Conservation (phyloP, 23 tunicate genomes). For the Pegea sp. region DNA sequence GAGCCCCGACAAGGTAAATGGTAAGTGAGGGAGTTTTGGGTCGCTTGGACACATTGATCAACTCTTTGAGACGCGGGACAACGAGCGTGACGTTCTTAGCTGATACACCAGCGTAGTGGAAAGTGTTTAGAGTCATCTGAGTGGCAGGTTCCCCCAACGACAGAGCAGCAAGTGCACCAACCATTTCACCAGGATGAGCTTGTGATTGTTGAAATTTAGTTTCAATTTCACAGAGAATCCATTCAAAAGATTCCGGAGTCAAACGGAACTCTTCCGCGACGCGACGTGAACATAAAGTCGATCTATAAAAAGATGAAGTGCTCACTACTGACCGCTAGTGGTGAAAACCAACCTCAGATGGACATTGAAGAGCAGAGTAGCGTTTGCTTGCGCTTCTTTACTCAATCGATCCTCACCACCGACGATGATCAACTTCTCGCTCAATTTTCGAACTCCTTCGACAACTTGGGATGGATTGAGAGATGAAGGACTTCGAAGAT, state of each 20-base stretch:
- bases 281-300: slow-evolving; percentile 88
- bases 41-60: slow-evolving; percentile 96
- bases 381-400: slow-evolving; percentile 95
- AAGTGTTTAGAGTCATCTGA: slow-evolving; percentile 99
- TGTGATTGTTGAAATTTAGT: slow-evolving; percentile 92
- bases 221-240: slow-evolving; percentile 97
- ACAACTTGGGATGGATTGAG: slow-evolving; percentile 77
- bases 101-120: slow-evolving; percentile 99
- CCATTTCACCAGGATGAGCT: slow-evolving; percentile 99
- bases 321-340: background rate
- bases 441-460: slow-evolving; percentile 75
- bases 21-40: slow-evolving; percentile 98
- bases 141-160: slow-evolving; percentile 99
- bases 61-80: slow-evolving; percentile 98
- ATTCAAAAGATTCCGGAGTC: slow-evolving; percentile 83
- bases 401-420: slow-evolving; percentile 85
- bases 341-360: slow-evolving; percentile 53
- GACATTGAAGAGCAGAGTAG: slow-evolving; percentile 90
- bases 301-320: slow-evolving; percentile 10
- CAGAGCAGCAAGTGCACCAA: slow-evolving; percentile 97
- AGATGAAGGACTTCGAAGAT: slow-evolving; percentile 46
- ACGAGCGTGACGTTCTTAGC: slow-evolving; percentile 99
- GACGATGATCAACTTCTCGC: slow-evolving; percentile 82
- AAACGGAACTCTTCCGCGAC: slow-evolving; percentile 90
- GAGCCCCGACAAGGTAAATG: slow-evolving; percentile 75